Base-by-base conservation (phyloP, 2,888 invertebrate genomes). In the Drosophila birchii region DNA sequence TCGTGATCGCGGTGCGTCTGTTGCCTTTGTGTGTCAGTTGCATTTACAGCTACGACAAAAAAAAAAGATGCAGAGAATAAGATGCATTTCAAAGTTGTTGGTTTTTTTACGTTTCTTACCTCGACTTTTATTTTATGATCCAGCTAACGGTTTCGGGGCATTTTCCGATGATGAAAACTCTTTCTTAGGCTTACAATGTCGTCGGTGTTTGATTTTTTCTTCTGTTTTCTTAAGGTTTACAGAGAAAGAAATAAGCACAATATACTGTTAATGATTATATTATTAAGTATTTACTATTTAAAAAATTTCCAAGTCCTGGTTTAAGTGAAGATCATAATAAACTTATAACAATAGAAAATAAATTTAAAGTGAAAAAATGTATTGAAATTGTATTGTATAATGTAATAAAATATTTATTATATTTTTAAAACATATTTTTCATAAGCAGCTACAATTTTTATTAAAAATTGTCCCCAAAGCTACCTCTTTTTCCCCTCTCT, bases 11-110 rank as follows among this genome's bases (percentile, higher is more conserved):
- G 34, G 71, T 72, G 66, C 75, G 49, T 62, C 56, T 58, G 58
- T 47, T n/a, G 59, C 39, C 47, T 71, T 79, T 86, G 85, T 83
- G 87, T 87, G 87, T 85, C 87, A 87, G 82, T 76, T 81, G 85
- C 85, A 74, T 84, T 86, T 79, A 84, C 85, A 76, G 87, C 87
- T 80, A 67, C 47, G 54, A 47, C 45, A 41, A 47, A 51, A 57
- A 47, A 56, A 67, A n/a, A 47, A 16, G 11, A 45, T 9, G 4
- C 20, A 43, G 11, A 64, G 20, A 47, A 63, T 59, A 70, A 39
- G 56, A 74, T 41, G 66, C 68, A 78, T 75, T 76, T 86, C 70
- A 71, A 78, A 76, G 74, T 53, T 57, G 45, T 47, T 29, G 16
- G 47, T 69, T 45, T 29, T 34, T 47, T 54, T 75, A 56, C 39